These are phyloP conservation scores for Aeoliscus strigatus DNA, from an alignment of 2,797 vertebrate genomes.

Conservation along the genomic window DNA sequence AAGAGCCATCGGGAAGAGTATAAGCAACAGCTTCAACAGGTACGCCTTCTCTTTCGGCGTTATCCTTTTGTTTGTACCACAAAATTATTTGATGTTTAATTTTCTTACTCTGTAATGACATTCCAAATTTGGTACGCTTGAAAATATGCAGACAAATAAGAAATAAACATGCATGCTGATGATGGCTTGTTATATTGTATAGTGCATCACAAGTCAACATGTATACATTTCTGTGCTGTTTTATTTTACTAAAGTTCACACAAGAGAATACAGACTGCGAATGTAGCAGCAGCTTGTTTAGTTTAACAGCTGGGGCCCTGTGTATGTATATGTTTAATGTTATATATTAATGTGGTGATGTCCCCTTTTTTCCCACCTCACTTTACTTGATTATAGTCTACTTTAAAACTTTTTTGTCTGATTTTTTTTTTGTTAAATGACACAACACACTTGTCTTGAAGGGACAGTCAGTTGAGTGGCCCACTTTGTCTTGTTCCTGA, in stretches of 20 bases:
- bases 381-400: no score
- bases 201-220: no score
- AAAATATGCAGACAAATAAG: neutral
- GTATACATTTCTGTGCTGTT: no score
- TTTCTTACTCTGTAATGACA: neutral
- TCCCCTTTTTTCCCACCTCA: no score
- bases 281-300: no score
- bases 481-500: neutral
- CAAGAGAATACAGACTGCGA: neutral
- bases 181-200: no score
- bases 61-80: neutral
- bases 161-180: neutral
- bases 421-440: no score
- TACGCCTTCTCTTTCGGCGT: slow-evolving; percentile 12
- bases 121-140: neutral
- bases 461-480: neutral
- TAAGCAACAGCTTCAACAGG: slow-evolving; percentile 81
- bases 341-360: no score
- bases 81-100: neutral
- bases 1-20: slow-evolving; percentile 83
- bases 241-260: neutral
- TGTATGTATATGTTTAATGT: no score
- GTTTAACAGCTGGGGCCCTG: no score
- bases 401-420: no score
- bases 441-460: neutral